Percentiles rank a stretch among this genome's conserved stretches.
phyloP scores from a whole-genome alignment of 2,888 invertebrate species.

The Rhopalosiphum nymphaeae region DNA sequence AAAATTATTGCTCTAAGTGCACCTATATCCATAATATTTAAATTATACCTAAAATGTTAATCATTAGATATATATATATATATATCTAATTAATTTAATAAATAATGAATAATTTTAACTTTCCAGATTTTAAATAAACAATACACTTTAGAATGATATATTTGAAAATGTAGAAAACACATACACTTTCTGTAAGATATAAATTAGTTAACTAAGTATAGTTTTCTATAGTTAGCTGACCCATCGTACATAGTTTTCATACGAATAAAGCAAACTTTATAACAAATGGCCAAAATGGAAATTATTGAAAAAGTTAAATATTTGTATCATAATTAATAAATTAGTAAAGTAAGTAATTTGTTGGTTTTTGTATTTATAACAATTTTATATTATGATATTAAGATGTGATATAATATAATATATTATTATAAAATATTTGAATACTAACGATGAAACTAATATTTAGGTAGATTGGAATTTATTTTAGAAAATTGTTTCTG shows the following conservation, averaged over 20 bases:
- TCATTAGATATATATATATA: too few species aligned
- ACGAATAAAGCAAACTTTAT: slow-evolving; percentile 6
- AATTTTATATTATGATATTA: not conserved
- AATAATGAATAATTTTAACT: not conserved
- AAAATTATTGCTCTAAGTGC: too few species aligned
- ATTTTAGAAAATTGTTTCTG: not conserved
- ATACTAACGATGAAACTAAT: not conserved
- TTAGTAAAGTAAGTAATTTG: not conserved
- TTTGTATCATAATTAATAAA: slow-evolving; percentile 6
- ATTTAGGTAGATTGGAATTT: not conserved
- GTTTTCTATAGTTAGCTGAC: slow-evolving; percentile 1
- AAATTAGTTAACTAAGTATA: not conserved
- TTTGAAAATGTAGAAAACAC: slow-evolving; percentile 17
- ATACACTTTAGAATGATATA: slow-evolving; percentile 18
- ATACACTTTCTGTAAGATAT: not conserved
- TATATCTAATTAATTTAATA: not conserved
- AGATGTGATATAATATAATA: not conserved
- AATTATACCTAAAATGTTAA: not conserved
- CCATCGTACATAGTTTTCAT: slow-evolving; percentile 11
- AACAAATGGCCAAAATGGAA: not conserved
- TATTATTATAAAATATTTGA: not conserved
- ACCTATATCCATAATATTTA: not conserved
- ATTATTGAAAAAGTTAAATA: not conserved
- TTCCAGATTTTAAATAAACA: not conserved
- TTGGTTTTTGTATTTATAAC: not conserved